A percentile compares a stretch with the other conserved stretches of the same genome.
phyloP scores from a whole-genome alignment of 1,140 invertebrate genomes.

The Leptinotarsa lineolata region DNA sequence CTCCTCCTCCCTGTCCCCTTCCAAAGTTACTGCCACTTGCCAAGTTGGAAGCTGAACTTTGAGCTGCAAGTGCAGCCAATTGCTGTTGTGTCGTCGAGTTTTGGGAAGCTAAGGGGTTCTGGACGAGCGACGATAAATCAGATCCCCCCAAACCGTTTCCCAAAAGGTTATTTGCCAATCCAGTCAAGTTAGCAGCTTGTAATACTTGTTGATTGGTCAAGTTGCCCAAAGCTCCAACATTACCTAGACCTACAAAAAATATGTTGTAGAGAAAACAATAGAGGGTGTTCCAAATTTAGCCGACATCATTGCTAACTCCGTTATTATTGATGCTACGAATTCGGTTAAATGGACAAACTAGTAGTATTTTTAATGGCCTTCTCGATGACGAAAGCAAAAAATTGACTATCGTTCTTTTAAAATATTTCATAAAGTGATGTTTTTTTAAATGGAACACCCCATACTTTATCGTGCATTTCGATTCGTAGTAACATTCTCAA shows the following conservation, averaged over 20 bases:
- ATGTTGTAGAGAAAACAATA: neutral
- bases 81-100: slow-evolving; percentile 40
- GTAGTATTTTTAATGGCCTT: too few species aligned
- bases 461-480: too few species aligned
- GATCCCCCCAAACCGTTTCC: slow-evolving; percentile 45
- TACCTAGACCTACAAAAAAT: slow-evolving; percentile 33
- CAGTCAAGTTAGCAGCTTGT: slow-evolving; percentile 48
- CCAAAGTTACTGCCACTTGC: neutral
- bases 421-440: too few species aligned
- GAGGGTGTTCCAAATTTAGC: too few species aligned
- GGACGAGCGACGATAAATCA: slow-evolving; percentile 48
- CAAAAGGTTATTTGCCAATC: slow-evolving; percentile 47
- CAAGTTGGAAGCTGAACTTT: neutral
- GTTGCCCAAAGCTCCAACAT: slow-evolving; percentile 41
- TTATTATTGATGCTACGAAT: too few species aligned
- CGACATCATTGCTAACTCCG: too few species aligned
- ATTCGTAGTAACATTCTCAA: too few species aligned
- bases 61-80: slow-evolving; percentile 38
- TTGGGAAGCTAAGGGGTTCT: slow-evolving; percentile 43
- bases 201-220: slow-evolving; percentile 43
- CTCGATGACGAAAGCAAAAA: too few species aligned
- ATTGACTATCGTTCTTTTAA: too few species aligned
- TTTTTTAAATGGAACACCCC: too few species aligned
- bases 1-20: neutral
- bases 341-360: too few species aligned